Conservation (phyloP, 1,140 invertebrate genomes). For the Drosophila sproati region DNA sequence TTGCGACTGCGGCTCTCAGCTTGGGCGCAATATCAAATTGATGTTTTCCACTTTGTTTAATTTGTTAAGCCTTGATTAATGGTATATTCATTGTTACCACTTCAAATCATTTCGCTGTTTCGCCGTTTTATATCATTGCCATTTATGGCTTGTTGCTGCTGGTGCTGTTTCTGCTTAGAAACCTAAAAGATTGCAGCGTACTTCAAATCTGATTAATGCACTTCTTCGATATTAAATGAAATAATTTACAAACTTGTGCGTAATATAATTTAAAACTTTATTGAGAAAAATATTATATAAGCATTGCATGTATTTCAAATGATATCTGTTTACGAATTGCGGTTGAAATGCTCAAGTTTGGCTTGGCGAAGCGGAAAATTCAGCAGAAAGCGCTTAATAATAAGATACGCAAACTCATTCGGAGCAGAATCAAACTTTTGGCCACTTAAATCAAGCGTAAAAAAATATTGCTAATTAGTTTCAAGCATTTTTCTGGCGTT, state of each 20-base stretch:
- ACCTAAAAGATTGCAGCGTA: too few relatives aligned
- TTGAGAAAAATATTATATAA: too few relatives aligned
- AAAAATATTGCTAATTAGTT: background rate
- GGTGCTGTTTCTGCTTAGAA: too few relatives aligned
- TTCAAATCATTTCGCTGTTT: conserved; percentile 19
- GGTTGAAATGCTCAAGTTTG: conserved; percentile 33
- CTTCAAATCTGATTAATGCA: background rate
- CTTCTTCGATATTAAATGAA: background rate
- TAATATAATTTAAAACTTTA: too few relatives aligned
- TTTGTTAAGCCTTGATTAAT: conserved; percentile 75
- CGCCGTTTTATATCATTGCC: conserved; percentile 1
- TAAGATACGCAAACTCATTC: conserved; percentile 57
- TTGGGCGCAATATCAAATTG: conserved; percentile 62
- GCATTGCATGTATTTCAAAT: background rate
- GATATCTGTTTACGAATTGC: conserved; percentile 1
- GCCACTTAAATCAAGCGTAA: conserved; percentile 4
- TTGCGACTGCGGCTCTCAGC: background rate
- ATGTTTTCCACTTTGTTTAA: conserved; percentile 80
- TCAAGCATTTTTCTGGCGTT: background rate
- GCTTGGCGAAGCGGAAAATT: conserved; percentile 9
- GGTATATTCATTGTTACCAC: conserved; percentile 60
- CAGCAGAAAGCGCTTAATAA: conserved; percentile 44
- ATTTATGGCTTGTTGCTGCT: conserved; percentile 1
- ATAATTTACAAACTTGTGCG: too few relatives aligned
- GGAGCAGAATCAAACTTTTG: conserved; percentile 46